These are phyloP conservation scores for Caenorhabditis remanei DNA, from an alignment of 1,140 invertebrate genomes.

Conservation along the genomic window DNA sequence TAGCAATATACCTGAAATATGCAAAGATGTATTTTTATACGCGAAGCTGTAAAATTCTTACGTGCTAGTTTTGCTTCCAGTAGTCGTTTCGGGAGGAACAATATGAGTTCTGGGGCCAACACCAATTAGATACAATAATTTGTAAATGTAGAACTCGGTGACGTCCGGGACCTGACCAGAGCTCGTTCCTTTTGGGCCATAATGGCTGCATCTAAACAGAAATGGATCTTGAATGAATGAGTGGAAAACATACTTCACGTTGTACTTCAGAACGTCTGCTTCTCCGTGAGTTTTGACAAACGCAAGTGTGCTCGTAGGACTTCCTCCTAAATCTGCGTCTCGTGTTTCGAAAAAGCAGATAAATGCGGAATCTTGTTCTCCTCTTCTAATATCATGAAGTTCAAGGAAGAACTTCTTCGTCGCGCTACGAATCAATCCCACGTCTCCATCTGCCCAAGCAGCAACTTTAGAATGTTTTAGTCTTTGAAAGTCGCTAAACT, in stretches of 20 bases:
- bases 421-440: not conserved
- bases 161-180: not conserved
- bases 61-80: not conserved
- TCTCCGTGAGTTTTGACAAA: not conserved
- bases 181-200: not conserved
- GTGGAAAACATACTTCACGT: conserved; percentile 23
- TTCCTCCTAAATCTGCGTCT: not conserved
- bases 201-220: not conserved
- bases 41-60: not conserved
- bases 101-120: not conserved
- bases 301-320: not conserved
- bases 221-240: not conserved
- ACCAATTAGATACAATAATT: not conserved
- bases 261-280: not conserved
- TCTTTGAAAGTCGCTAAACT: not conserved
- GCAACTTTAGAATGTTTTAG: conserved; percentile 1
- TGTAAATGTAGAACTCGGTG: not conserved
- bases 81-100: not conserved
- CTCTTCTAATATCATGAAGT: not conserved
- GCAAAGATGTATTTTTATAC: not conserved
- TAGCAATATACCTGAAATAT: not conserved
- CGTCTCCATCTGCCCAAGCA: not conserved
- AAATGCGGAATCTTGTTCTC: not conserved
- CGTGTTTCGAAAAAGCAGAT: not conserved
- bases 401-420: not conserved